phyloP scores from a whole-genome alignment of 2,888 invertebrate species.

The Anoncus sp. region DNA sequence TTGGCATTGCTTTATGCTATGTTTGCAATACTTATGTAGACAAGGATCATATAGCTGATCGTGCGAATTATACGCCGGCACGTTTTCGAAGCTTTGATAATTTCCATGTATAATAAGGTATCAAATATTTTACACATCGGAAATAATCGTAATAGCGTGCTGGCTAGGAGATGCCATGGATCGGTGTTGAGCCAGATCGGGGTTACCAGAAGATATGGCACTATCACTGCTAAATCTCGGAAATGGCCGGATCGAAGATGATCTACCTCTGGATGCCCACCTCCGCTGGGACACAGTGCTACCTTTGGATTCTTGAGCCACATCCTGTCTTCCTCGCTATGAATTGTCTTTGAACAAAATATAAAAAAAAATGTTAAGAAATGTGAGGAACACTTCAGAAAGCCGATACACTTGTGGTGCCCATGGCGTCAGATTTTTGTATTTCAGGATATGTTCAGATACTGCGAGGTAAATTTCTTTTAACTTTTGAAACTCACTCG shows the following conservation, averaged over 20 bases:
- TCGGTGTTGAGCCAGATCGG: constrained; percentile 72
- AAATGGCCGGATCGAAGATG: constrained; percentile 74
- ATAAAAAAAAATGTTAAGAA: constrained; percentile 27
- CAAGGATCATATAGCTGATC: constrained; percentile 51
- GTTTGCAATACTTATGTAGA: constrained; percentile 41
- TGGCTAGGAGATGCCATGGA: constrained; percentile 61
- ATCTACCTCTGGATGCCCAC: constrained; percentile 76
- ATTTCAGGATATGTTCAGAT: too few relatives aligned
- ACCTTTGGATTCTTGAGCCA: constrained; percentile 73
- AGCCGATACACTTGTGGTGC: too few relatives aligned
- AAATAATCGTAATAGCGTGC: constrained; percentile 67
- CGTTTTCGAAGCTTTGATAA: constrained; percentile 52
- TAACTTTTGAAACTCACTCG: too few relatives aligned
- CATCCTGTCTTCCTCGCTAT: constrained; percentile 77
- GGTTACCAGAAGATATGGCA: constrained; percentile 70
- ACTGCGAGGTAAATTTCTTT: too few relatives aligned
- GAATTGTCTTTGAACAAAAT: constrained; percentile 73
- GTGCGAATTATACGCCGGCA: constrained; percentile 20
- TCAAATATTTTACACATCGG: constrained; percentile 67
- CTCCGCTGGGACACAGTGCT: constrained; percentile 70
- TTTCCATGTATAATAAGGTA: constrained; percentile 68
- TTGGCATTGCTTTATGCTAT: too few relatives aligned
- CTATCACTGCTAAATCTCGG: constrained; percentile 70
- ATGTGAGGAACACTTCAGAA: too few relatives aligned
- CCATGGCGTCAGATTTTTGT: too few relatives aligned